phyloP scores from a whole-genome alignment of 2,888 invertebrate genomes.

The Agrochola macilenta region DNA sequence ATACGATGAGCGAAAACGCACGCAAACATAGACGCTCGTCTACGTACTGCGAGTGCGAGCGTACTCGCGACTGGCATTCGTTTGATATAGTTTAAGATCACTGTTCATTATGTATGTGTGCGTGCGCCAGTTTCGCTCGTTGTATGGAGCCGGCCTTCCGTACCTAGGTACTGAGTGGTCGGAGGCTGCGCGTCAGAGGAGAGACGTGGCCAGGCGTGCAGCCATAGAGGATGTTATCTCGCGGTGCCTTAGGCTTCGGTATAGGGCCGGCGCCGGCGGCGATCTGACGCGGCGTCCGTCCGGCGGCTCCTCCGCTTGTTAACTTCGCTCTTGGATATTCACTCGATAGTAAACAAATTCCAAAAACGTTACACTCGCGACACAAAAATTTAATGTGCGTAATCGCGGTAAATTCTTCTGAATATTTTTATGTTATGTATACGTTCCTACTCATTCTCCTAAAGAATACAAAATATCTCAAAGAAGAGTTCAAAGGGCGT shows the following conservation, averaged over 20 bases:
- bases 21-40: conserved; percentile 20
- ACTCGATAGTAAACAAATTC: conserved; percentile 43
- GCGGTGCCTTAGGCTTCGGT: conserved; percentile 90
- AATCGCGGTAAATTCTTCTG: not conserved
- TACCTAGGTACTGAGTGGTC: conserved; percentile 31
- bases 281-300: conserved; percentile 74
- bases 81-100: not conserved
- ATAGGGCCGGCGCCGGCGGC: conserved; percentile 76
- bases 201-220: conserved; percentile 66
- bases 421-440: not conserved
- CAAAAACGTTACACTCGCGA: conserved; percentile 65
- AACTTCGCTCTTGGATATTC: conserved; percentile 73
- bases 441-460: not conserved
- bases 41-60: not conserved
- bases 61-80: not conserved
- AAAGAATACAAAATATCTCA: not conserved
- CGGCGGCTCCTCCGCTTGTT: conserved; percentile 73
- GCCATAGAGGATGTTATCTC: conserved; percentile 42
- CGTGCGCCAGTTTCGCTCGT: conserved; percentile 9
- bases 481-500: too few species aligned
- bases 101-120: conserved; percentile 20
- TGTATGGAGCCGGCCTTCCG: conserved; percentile 13
- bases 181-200: conserved; percentile 63
- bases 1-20: conserved; percentile 13
- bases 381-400: conserved; percentile 15